Base-by-base conservation (phyloP, 2,888 invertebrate genomes). In the Hermaeophaga mercurialis region DNA sequence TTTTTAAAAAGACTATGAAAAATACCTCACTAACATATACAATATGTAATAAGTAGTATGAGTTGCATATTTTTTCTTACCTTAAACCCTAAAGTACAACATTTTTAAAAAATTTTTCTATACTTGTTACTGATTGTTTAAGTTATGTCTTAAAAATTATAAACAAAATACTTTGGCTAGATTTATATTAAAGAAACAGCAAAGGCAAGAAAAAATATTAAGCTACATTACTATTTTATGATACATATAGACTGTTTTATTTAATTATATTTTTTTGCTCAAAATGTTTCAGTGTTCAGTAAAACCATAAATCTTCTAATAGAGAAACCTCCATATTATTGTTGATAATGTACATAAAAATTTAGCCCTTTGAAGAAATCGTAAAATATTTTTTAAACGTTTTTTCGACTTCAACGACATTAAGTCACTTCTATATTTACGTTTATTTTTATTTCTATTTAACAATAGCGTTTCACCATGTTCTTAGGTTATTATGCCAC, bases 331-430 rank as follows among this genome's bases (percentile, higher is more conserved):
- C 45, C 45, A 54, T 58, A 59, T 80, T 63, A 67, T 78, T 66
- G 81, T 81, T 72, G 73, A 73, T 75, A 34, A 74, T 75, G 73
- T 74, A 73, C 63, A 72, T 68, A 72, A 49, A 58, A 54, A 54
- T 54, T 58, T 58, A 58, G 47, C 45, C 54, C 43, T 45, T 45
- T 41, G 66, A 72, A 49, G 43, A 46, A 57, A 49, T 44, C 15
- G 36, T 49, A 56, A 46, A 49, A 54, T 58, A 49, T 54, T 49
- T 54, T 43, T 50, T 43, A 34, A 33, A 34, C 36, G 66, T 70
- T 71, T 66, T 41, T 14, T 24, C 19, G 11, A 34, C 38, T 48
- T 26, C 24, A 15, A 22, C n/a, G n/a, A n/a, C n/a, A n/a, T n/a
- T n/a, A n/a, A n/a, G n/a, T n/a, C n/a, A n/a, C n/a, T n/a, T n/a